These are phyloP conservation scores for Acrossocheilus fasciatus DNA, from an alignment of 2,797 vertebrate species.

Conservation along the genomic window DNA sequence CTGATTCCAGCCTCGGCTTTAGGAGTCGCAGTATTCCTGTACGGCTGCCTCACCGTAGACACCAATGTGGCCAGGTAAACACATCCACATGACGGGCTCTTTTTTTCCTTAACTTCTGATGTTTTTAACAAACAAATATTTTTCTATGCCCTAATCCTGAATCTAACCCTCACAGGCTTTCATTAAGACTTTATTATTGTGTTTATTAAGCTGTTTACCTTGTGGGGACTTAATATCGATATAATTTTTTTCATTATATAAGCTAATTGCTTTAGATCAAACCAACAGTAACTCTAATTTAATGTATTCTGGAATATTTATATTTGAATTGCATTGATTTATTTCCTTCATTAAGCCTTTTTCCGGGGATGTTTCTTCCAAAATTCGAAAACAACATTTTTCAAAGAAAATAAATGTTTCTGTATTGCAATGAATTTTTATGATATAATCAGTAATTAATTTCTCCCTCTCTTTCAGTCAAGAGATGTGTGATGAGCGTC, in stretches of 20 bases:
- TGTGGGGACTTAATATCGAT: neutral
- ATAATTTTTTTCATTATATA: neutral
- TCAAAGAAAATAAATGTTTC: neutral
- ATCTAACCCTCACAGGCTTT: neutral
- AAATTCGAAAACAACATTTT: neutral
- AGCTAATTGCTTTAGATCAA: neutral
- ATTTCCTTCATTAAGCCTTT: neutral
- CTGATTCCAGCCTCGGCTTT: slow-evolving; percentile 95
- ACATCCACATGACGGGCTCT: neutral
- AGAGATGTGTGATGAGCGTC: slow-evolving; percentile 90
- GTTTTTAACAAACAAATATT: neutral
- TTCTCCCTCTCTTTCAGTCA: slow-evolving; percentile 77
- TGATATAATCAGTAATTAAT: neutral
- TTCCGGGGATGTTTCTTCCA: neutral
- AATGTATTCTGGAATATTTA: neutral
- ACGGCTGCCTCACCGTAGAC: slow-evolving; percentile 93
- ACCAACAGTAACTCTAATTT: neutral
- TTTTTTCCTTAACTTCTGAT: neutral
- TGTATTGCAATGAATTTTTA: neutral
- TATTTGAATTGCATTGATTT: neutral
- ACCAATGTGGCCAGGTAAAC: slow-evolving; percentile 91
- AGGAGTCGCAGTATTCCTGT: slow-evolving; percentile 95
- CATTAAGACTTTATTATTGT: neutral
- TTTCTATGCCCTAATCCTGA: neutral
- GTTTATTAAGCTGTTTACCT: neutral